A percentile compares a stretch with the other conserved stretches of the same genome.
phyloP scores from a whole-genome alignment of 2,113 vertebrate species.

The Thunnus thynnus region DNA sequence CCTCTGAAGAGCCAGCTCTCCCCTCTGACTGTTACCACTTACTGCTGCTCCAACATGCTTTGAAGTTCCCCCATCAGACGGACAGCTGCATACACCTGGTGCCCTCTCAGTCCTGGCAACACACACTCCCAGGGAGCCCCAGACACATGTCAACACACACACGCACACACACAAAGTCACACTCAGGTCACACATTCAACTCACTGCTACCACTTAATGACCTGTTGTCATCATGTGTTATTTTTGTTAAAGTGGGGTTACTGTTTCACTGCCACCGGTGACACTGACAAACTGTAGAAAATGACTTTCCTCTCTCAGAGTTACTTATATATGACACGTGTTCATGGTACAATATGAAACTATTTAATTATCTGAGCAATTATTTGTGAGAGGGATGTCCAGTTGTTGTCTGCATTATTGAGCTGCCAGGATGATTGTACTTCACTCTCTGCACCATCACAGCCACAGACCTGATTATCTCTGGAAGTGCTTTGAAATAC shows the following conservation, averaged over 20 bases:
- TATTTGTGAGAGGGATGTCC: neutral
- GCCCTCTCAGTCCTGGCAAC: neutral
- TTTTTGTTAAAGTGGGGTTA: slow-evolving; percentile 32
- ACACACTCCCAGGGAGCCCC: slow-evolving; percentile 1
- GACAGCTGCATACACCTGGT: slow-evolving; percentile 78
- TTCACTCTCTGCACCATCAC: neutral
- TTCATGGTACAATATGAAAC: neutral
- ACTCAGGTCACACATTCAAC: slow-evolving; percentile 1
- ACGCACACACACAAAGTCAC: neutral
- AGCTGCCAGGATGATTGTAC: too few relatives aligned
- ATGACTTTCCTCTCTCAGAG: neutral
- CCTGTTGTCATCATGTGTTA: slow-evolving; percentile 45
- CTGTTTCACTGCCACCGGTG: slow-evolving; percentile 21
- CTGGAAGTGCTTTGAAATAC: too few relatives aligned
- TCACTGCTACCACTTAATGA: slow-evolving; percentile 16
- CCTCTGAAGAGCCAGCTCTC: slow-evolving; percentile 30
- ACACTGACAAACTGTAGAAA: neutral
- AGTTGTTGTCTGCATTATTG: slow-evolving; percentile 6
- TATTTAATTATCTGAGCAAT: neutral
- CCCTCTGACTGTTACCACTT: slow-evolving; percentile 14
- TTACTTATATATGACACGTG: neutral
- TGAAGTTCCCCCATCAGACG: slow-evolving; percentile 57
- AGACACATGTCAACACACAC: neutral
- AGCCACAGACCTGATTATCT: neutral
- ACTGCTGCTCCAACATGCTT: slow-evolving; percentile 33